phyloP scores from a whole-genome alignment of 2,888 invertebrate species.

The Ectemnius cavifrons region DNA sequence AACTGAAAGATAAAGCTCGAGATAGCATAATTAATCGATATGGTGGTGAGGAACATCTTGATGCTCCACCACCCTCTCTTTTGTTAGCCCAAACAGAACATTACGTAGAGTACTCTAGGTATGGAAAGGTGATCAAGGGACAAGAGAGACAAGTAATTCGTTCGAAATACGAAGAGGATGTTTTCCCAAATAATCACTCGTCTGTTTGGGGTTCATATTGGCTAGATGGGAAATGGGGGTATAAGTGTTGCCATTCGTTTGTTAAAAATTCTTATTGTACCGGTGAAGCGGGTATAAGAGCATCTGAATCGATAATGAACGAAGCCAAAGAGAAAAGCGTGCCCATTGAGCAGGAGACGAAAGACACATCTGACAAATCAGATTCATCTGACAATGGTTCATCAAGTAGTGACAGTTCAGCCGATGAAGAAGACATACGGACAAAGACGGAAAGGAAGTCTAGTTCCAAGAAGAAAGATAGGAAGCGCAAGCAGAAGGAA shows the following conservation, averaged over 20 bases:
- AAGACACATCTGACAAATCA: slow-evolving; percentile 48
- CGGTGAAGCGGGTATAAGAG: slow-evolving; percentile 84
- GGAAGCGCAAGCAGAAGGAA: slow-evolving; percentile 65
- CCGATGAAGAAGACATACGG: slow-evolving; percentile 53
- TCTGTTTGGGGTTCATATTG: slow-evolving; percentile 98
- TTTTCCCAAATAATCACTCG: slow-evolving; percentile 94
- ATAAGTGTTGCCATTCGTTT: slow-evolving; percentile 95
- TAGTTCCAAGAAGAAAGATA: slow-evolving; percentile 59
- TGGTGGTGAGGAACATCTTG: slow-evolving; percentile 95
- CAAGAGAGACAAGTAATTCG: slow-evolving; percentile 92
- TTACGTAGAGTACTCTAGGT: slow-evolving; percentile 96
- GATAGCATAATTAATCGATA: slow-evolving; percentile 93
- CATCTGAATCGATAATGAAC: slow-evolving; percentile 43
- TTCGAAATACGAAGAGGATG: slow-evolving; percentile 96
- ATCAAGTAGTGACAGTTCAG: slow-evolving; percentile 42
- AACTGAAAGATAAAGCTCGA: slow-evolving; percentile 91
- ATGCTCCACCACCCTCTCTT: slow-evolving; percentile 92
- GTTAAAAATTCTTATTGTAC: slow-evolving; percentile 94
- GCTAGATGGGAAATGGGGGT: slow-evolving; percentile 96
- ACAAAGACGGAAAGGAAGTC: slow-evolving; percentile 47
- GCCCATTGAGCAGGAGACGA: slow-evolving; percentile 62
- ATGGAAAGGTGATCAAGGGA: slow-evolving; percentile 92
- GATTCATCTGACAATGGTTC: slow-evolving; percentile 27
- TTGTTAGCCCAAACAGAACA: slow-evolving; percentile 96
- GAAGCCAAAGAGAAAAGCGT: slow-evolving; percentile 16